A percentile compares a stretch with the other conserved stretches of the same genome.
Conservation (phyloP, 2,888 invertebrate genomes). For the Nycteola revayana region DNA sequence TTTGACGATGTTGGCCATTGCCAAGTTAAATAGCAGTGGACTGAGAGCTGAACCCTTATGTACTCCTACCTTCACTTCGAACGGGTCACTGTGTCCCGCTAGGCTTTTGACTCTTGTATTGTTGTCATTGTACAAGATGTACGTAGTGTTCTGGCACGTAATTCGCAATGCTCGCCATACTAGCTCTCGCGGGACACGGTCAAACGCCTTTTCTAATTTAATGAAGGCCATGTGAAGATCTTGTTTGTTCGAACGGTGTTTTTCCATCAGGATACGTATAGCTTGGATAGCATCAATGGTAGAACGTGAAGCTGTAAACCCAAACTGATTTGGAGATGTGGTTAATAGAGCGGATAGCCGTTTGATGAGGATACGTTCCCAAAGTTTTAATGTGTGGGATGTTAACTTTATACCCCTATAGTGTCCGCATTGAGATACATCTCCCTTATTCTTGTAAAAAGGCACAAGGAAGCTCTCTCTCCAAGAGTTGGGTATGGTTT, state of each 20-base stretch:
- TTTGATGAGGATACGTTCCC: background rate
- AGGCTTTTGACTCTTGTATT: background rate
- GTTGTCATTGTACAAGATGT: background rate
- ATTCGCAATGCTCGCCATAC: background rate
- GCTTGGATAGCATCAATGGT: background rate
- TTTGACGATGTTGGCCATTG: background rate
- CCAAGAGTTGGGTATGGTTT: background rate
- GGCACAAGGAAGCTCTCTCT: background rate
- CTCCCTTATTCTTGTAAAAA: background rate
- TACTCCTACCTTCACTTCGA: background rate
- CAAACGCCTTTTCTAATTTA: background rate
- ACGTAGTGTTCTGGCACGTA: background rate
- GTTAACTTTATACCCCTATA: background rate
- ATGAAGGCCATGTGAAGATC: background rate
- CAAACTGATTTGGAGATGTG: background rate
- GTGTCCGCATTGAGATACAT: background rate
- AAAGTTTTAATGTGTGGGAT: conserved; percentile 1
- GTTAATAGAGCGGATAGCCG: background rate
- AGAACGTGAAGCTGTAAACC: background rate
- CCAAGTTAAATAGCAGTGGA: background rate
- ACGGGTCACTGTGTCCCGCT: background rate
- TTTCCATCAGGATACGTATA: background rate
- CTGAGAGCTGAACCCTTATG: background rate
- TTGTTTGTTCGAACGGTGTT: background rate
- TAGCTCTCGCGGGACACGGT: background rate